Conservation (phyloP, 2,113 vertebrate genomes). For the Cebidichthys violaceus region DNA sequence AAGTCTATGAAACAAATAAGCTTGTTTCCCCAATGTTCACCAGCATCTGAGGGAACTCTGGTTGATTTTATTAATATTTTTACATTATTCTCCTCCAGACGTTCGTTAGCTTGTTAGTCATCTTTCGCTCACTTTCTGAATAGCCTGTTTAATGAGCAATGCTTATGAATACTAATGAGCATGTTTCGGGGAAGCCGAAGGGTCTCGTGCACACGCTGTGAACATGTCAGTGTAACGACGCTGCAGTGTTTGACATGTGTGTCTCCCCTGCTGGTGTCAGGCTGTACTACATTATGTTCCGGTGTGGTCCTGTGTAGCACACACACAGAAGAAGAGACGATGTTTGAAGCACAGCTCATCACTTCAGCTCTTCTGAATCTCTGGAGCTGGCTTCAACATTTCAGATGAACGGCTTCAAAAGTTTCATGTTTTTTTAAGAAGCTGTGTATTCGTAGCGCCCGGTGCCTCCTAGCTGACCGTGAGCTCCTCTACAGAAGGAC, state of each 20-base stretch:
- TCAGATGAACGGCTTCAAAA: constrained; percentile 8
- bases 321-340: not conserved
- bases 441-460: too few relatives aligned
- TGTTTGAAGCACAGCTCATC: not conserved
- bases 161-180: constrained; percentile 40
- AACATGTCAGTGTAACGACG: constrained; percentile 30
- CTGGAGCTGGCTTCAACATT: not conserved
- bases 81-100: not conserved
- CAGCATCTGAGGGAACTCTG: not conserved
- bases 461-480: constrained; percentile 30
- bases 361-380: not conserved
- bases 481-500: constrained; percentile 18
- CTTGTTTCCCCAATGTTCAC: not conserved
- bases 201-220: not conserved
- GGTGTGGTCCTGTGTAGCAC: too few relatives aligned
- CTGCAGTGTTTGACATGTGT: constrained; percentile 16
- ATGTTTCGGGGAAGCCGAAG: not conserved
- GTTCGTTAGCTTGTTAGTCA: not conserved
- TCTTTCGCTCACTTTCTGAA: constrained; percentile 4
- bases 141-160: constrained; percentile 47
- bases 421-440: too few relatives aligned
- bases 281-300: not conserved
- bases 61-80: constrained; percentile 22
- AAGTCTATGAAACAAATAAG: too few relatives aligned
- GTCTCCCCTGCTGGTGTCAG: not conserved